Base-by-base conservation (phyloP, 2,888 invertebrate genomes). In the Drosophila koepferae region DNA sequence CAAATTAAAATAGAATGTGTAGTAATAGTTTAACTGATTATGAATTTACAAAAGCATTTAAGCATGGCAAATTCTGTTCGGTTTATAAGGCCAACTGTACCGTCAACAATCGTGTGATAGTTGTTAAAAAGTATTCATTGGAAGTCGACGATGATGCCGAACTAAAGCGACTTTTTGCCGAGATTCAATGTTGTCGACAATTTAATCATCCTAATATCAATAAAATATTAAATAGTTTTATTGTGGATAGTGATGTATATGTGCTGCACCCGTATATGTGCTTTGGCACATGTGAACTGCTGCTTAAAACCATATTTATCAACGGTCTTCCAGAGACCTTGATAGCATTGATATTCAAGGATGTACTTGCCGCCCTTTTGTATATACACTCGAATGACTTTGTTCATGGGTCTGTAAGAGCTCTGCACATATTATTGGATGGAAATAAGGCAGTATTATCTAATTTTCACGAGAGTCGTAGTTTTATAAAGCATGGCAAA, bases 371-470 rank as follows among this genome's bases (percentile, higher is more conserved):
- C 9, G 98, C 96, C 0, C 93, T 98, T 51, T 95, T 96, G 85
- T 98, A 98, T 93, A 94, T 98, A 72, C 98, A 98, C 92, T 95
- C 95, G 76, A 96, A 96, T 91, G 96, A 97, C 63, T 96, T 96
- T 92, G 96, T 98, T 83, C 98, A 98, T 93, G 96, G 98, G 89
- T 96, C 97, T 72, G 94, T 98, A 56, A 94, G 96, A 80, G 97
- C 97, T 4, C 96, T 97, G 92, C 98, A 98, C 89, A 96, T 98
- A 55, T 93, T 98, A 38, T 94, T 98, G 20, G 96, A 96, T 63
- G 95, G 95, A 0, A 94, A 94, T 0, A 94, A 94, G 73, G 96
- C 96, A 2, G 95, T 96, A 38, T 92, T 98, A 77, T 94, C 96
- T 0, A 98, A 98, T 1, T 94, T 98, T 61, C 94, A 97, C 16